Evolutionary conservation across 2,113 vertebrate species (phyloP).

Genomic region (Cinclus cinclus): DNA sequence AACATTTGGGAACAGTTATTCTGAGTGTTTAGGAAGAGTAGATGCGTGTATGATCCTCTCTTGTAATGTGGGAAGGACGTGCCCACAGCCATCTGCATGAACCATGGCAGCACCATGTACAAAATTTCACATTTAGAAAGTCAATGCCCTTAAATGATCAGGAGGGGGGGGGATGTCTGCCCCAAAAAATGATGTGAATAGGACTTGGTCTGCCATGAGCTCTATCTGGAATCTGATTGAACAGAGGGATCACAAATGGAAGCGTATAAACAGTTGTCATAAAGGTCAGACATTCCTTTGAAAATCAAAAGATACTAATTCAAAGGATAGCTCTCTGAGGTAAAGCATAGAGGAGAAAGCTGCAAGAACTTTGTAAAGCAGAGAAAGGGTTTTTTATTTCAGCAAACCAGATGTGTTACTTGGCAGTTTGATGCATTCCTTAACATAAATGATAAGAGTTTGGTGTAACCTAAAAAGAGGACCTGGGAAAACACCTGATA

Average conservation of each 20-base stretch:
- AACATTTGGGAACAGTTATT: slow-evolving; percentile 20
- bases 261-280: background rate
- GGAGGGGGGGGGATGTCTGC: background rate
- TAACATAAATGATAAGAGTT: background rate
- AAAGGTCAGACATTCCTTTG: background rate
- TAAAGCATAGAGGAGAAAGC: background rate
- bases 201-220: background rate
- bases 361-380: background rate
- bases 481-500: background rate
- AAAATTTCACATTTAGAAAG: background rate
- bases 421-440: background rate
- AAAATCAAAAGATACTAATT: background rate
- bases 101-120: background rate
- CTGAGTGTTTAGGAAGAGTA: background rate
- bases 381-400: background rate
- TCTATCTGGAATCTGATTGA: background rate
- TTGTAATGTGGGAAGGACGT: slow-evolving; percentile 8
- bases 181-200: background rate
- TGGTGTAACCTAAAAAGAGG: background rate
- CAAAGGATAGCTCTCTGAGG: background rate
- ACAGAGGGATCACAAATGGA: background rate
- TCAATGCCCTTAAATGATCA: background rate
- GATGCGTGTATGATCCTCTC: background rate
- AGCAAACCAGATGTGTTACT: background rate
- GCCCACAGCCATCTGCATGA: slow-evolving; percentile 10